Conservation (phyloP, 2,797 vertebrate genomes). For the Arnoldichthys spilopterus region DNA sequence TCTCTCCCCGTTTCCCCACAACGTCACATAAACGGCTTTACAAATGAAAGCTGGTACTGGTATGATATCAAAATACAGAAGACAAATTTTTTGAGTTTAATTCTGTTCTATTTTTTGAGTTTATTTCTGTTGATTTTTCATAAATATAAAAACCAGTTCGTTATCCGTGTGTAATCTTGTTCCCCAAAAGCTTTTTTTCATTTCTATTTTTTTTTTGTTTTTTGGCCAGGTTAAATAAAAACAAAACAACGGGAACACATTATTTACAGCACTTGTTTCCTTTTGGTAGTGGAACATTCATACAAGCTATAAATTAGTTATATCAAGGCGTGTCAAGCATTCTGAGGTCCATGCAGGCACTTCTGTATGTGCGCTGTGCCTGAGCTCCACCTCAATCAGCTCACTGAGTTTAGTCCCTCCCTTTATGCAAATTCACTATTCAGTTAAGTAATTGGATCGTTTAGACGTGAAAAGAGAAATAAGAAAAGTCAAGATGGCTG, state of each 20-base stretch:
- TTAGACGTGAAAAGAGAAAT: constrained; percentile 43
- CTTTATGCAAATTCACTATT: constrained; percentile 45
- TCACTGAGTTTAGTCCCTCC: constrained; percentile 44
- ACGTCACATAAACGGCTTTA: constrained; percentile 78
- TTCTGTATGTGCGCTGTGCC: constrained; percentile 54
- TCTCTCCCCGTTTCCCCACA: constrained; percentile 63
- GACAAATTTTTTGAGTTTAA: constrained; percentile 68
- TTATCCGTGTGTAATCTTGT: constrained; percentile 69
- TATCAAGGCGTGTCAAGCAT: constrained; percentile 65
- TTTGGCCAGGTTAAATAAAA: constrained; percentile 77
- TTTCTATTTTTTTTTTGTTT: constrained; percentile 60
- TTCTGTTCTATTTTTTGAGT: too few species aligned
- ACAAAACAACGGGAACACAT: constrained; percentile 65
- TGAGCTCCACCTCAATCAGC: constrained; percentile 39
- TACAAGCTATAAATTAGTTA: constrained; percentile 69
- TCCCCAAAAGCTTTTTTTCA: constrained; percentile 77
- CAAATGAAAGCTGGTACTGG: constrained; percentile 83
- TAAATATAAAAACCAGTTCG: constrained; percentile 81
- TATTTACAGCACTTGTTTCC: constrained; percentile 82
- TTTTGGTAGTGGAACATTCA: constrained; percentile 76
- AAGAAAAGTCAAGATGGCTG: constrained; percentile 45
- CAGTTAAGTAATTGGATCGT: constrained; percentile 35
- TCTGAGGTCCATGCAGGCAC: constrained; percentile 58
- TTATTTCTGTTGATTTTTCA: constrained; percentile 52
- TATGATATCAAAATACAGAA: constrained; percentile 87